Conservation (phyloP, 2,113 vertebrate genomes). For the Melanerpes aurifrons region DNA sequence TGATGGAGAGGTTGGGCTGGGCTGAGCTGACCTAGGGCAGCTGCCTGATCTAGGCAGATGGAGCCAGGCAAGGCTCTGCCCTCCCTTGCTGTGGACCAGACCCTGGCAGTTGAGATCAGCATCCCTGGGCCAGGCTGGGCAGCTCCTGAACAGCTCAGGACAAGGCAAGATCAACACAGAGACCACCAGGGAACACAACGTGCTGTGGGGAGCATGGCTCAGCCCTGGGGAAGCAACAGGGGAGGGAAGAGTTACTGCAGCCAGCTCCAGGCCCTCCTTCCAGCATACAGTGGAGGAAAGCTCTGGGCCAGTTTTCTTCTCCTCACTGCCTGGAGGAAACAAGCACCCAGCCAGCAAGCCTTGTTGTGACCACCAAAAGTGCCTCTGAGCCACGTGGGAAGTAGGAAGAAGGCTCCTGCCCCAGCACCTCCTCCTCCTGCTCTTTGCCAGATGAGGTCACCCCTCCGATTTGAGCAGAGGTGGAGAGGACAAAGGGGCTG, state of each 20-base stretch:
- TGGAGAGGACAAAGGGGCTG: background rate
- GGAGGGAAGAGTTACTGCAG: background rate
- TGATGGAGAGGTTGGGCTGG: background rate
- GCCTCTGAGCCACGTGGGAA: background rate
- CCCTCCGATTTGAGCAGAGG: background rate
- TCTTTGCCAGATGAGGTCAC: background rate
- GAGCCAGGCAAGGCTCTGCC: background rate
- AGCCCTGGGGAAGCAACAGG: background rate
- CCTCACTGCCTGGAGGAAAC: background rate
- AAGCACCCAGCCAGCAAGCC: background rate
- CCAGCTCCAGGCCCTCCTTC: background rate
- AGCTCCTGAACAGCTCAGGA: background rate
- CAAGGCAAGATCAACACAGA: background rate
- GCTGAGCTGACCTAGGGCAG: background rate
- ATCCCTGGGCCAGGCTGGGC: background rate
- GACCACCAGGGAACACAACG: accelerated
- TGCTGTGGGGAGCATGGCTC: accelerated
- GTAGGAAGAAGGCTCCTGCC: background rate
- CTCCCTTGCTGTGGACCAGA: background rate
- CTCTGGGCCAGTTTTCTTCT: background rate
- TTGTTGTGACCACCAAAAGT: background rate
- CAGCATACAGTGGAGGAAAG: slow-evolving; percentile 9
- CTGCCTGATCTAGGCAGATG: background rate
- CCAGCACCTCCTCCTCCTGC: background rate
- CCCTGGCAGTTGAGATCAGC: background rate